Conservation (phyloP, 2,888 invertebrate species). For the Lithophane ornitopus region DNA sequence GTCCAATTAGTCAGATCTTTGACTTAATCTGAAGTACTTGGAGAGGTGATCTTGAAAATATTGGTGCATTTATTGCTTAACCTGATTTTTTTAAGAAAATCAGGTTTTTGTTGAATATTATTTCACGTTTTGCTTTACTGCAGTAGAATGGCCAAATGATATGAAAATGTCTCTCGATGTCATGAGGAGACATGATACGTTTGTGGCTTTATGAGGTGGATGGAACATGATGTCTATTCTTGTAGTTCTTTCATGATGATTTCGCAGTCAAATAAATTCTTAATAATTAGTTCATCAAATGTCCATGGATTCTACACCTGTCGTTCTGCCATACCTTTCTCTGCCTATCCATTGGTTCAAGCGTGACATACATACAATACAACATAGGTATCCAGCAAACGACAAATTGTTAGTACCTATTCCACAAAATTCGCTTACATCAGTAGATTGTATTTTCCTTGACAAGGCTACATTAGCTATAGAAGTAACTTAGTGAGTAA, state of each 20-base stretch:
- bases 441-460: conserved; percentile 39
- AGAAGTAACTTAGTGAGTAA: conserved; percentile 47
- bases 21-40: conserved; percentile 7
- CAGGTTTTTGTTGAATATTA: background rate
- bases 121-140: background rate
- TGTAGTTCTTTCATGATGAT: background rate
- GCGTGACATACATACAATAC: conserved; percentile 7
- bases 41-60: conserved; percentile 1
- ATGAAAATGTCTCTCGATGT: background rate
- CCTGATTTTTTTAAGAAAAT: no score
- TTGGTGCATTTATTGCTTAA: background rate
- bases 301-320: no score
- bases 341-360: background rate
- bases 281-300: no score
- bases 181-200: background rate
- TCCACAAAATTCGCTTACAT: conserved; percentile 46
- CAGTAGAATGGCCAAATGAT: background rate
- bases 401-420: conserved; percentile 20
- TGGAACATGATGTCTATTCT: background rate
- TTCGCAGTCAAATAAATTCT: no score
- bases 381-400: conserved; percentile 18
- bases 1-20: conserved; percentile 31
- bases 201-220: no score
- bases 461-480: conserved; percentile 22
- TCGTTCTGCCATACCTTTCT: conserved; percentile 1